Percentiles rank a stretch among this genome's conserved stretches.
These are phyloP conservation scores for Orussus abietinus DNA, from an alignment of 1,140 invertebrate genomes.

Conservation along the genomic window DNA sequence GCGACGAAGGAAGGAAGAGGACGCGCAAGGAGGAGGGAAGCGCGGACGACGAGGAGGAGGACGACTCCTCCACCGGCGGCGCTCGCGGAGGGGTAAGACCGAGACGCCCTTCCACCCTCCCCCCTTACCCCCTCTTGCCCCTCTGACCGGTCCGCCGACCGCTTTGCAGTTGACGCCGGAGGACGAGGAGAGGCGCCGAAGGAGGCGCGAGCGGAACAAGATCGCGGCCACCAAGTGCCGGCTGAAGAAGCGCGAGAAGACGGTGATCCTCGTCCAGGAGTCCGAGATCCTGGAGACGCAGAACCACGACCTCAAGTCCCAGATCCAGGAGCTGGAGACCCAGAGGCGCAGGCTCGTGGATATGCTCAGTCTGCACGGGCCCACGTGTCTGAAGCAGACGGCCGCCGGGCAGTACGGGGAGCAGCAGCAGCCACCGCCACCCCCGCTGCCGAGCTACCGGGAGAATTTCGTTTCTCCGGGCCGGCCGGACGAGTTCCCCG, in stretches of 20 bases:
- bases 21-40: constrained; percentile 60
- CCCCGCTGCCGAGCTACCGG: constrained; percentile 43
- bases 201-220: constrained; percentile 87
- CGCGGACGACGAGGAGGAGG: constrained; percentile 63
- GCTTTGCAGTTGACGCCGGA: constrained; percentile 77
- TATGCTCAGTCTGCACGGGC: constrained; percentile 68
- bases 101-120: too few species aligned
- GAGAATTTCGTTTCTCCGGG: constrained; percentile 42
- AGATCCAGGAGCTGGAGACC: constrained; percentile 73
- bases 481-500: constrained; percentile 42
- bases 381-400: constrained; percentile 65
- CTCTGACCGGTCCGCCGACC: too few species aligned
- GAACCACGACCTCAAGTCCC: constrained; percentile 78
- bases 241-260: constrained; percentile 88
- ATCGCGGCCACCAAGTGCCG: constrained; percentile 93
- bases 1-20: constrained; percentile 59
- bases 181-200: constrained; percentile 80
- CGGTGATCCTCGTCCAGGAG: constrained; percentile 80
- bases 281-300: constrained; percentile 82
- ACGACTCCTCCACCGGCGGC: constrained; percentile 53
- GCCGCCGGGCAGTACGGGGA: constrained; percentile 37
- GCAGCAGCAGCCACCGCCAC: too few species aligned
- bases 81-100: constrained; percentile 54
- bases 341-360: constrained; percentile 70
- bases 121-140: too few species aligned